Evolutionary conservation across 2,797 vertebrate genomes (phyloP).

Genomic region (Acomys russatus): DNA sequence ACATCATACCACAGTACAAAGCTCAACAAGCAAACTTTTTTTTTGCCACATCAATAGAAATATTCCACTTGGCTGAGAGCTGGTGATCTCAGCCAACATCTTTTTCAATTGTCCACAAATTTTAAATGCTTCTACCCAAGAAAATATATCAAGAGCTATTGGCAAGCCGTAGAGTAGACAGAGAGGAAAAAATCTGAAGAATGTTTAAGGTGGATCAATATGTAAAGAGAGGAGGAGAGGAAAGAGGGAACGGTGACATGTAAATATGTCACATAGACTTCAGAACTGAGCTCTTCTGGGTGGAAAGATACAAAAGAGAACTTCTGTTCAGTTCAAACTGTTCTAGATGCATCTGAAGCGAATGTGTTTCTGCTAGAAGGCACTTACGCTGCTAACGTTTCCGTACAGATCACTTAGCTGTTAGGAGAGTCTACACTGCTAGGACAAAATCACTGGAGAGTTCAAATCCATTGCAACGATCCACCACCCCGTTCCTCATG

Average conservation of each 20-base stretch:
- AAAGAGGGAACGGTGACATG: neutral
- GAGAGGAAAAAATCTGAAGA: neutral
- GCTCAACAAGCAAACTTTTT: slow-evolving; percentile 27
- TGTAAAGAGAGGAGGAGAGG: neutral
- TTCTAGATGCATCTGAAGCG: neutral
- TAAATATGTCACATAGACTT: neutral
- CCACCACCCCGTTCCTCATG: neutral
- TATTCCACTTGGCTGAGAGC: slow-evolving; percentile 7
- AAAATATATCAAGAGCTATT: neutral
- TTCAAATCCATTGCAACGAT: neutral
- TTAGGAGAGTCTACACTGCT: neutral
- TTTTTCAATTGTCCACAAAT: neutral
- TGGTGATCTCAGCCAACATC: neutral
- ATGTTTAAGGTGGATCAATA: neutral
- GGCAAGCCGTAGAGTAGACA: neutral
- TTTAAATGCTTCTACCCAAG: slow-evolving; percentile 27
- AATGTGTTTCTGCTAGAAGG: neutral
- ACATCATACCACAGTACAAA: neutral
- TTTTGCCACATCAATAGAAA: neutral
- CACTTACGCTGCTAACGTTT: neutral
- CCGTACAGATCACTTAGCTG: neutral
- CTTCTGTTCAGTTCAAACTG: neutral
- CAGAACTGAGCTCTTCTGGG: neutral
- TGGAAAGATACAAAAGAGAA: neutral
- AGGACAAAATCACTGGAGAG: neutral